A percentile compares a stretch with the other conserved stretches of the same genome.
phyloP scores from a whole-genome alignment of 2,113 vertebrate species.

The Calypte anna region DNA sequence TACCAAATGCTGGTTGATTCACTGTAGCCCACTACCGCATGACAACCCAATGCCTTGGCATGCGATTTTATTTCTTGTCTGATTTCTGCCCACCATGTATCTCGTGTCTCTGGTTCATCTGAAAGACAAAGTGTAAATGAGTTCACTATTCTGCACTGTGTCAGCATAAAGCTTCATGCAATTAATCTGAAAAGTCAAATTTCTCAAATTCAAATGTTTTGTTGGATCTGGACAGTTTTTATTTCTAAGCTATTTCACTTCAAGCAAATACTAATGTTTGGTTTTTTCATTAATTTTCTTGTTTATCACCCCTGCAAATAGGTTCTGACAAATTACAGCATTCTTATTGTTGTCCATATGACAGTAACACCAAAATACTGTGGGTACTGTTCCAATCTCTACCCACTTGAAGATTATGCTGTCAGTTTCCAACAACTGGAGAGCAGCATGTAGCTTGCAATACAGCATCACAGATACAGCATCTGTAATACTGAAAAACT shows the following conservation, averaged over 20 bases:
- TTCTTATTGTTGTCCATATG: background rate
- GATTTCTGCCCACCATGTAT: constrained; percentile 99
- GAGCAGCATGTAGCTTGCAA: background rate
- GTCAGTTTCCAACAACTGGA: background rate
- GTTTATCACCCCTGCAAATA: background rate
- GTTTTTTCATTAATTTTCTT: background rate
- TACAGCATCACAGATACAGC: background rate
- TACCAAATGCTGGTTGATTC: constrained; percentile 99
- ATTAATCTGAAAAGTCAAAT: background rate
- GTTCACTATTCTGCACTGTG: constrained; percentile 67
- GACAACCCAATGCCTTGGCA: constrained; percentile 96
- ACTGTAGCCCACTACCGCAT: constrained; percentile 97
- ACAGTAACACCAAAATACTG: background rate
- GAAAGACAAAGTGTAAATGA: constrained; percentile 85
- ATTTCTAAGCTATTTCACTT: background rate
- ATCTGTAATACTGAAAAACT: background rate
- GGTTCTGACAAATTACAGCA: background rate
- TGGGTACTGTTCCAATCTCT: background rate
- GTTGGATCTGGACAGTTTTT: background rate
- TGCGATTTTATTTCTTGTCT: constrained; percentile 99
- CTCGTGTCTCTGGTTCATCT: constrained; percentile 98
- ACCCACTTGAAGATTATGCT: background rate
- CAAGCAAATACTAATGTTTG: background rate
- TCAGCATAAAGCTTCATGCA: constrained; percentile 44
- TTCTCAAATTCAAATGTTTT: background rate